These are phyloP conservation scores for Plebejus melissa DNA, from an alignment of 2,888 invertebrate species.

Conservation along the genomic window DNA sequence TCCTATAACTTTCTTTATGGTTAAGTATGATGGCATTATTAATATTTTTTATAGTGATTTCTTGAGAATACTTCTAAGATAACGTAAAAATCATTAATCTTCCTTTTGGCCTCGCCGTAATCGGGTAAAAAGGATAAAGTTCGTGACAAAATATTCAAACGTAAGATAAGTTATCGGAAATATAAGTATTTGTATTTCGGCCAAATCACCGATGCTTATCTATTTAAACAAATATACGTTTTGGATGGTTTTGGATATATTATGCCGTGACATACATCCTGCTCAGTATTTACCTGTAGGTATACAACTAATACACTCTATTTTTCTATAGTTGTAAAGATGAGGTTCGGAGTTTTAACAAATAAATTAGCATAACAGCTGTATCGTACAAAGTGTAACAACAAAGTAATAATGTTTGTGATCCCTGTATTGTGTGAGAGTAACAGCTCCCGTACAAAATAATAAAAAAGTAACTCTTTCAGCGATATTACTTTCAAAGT, in stretches of 20 bases:
- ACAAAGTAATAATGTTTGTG: too few species aligned
- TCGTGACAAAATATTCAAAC: slow-evolving; percentile 29
- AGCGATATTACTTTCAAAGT: too few species aligned
- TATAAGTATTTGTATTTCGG: slow-evolving; percentile 18
- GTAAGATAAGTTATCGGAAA: slow-evolving; percentile 35
- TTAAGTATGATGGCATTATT: neutral
- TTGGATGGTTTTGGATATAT: slow-evolving; percentile 17
- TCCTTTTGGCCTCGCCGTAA: neutral
- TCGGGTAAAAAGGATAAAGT: slow-evolving; percentile 2
- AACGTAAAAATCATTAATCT: neutral
- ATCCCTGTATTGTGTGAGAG: too few species aligned
- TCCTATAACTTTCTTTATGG: neutral
- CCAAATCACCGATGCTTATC: neutral
- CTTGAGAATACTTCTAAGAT: neutral
- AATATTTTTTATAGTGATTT: neutral
- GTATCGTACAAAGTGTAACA: too few species aligned
- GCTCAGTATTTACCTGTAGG: neutral
- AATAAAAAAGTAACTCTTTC: too few species aligned
- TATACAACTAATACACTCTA: neutral
- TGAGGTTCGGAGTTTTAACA: too few species aligned
- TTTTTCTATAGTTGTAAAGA: too few species aligned
- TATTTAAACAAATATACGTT: slow-evolving; percentile 9
- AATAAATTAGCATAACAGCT: too few species aligned
- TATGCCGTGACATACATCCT: neutral
- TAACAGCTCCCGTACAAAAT: too few species aligned